A percentile compares a stretch with the other conserved stretches of the same genome.
Conservation (phyloP, 2,888 invertebrate species). For the Tipula confusa region DNA sequence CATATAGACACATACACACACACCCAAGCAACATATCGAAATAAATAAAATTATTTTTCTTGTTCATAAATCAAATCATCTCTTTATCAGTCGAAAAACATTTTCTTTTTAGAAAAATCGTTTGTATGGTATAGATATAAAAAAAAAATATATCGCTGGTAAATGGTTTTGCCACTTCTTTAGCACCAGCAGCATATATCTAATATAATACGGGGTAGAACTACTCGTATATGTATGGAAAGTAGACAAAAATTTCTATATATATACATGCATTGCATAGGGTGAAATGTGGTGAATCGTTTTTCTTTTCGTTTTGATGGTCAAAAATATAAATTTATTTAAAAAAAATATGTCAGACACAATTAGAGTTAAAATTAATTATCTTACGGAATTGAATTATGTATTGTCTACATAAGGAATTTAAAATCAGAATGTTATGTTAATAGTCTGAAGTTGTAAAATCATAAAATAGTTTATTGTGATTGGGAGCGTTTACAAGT, state of each 20-base stretch:
- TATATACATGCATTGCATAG: too few relatives aligned
- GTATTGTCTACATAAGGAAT: not conserved
- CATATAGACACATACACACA: not conserved
- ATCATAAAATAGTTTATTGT: too few relatives aligned
- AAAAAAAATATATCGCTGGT: not conserved
- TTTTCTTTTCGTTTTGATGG: not conserved
- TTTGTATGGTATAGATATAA: not conserved
- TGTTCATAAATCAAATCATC: slow-evolving; percentile 25
- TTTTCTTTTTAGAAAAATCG: slow-evolving; percentile 12
- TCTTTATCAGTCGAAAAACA: slow-evolving; percentile 25
- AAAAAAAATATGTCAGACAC: slow-evolving; percentile 3
- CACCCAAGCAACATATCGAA: not conserved
- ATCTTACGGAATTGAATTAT: not conserved
- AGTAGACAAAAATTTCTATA: not conserved
- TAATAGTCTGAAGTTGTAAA: too few relatives aligned
- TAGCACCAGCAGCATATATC: not conserved
- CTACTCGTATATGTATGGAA: not conserved
- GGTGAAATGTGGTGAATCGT: not conserved
- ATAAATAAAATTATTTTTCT: slow-evolving; percentile 20
- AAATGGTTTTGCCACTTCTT: not conserved
- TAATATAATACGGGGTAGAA: not conserved
- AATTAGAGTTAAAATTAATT: slow-evolving; percentile 14
- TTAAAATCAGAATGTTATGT: too few relatives aligned
- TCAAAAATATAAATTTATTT: slow-evolving; percentile 15
- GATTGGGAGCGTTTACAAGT: too few relatives aligned